These are phyloP conservation scores for Corbicula japonica DNA, from an alignment of 2,888 invertebrate species.

Conservation along the genomic window DNA sequence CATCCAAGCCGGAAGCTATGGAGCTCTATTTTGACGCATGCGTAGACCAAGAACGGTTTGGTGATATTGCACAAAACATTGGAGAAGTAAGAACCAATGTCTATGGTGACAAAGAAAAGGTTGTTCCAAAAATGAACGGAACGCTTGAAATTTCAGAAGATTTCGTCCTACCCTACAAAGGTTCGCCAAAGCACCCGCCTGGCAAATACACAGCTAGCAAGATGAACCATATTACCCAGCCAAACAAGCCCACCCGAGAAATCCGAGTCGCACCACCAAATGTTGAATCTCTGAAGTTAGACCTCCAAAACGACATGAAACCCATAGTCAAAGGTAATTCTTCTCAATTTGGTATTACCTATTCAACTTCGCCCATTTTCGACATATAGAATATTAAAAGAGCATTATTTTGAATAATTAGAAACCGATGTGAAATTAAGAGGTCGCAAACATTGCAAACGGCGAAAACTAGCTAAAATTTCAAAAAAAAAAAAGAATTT, in stretches of 20 bases:
- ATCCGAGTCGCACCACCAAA: conserved; percentile 26
- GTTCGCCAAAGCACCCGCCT: conserved; percentile 54
- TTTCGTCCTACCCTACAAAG: conserved; percentile 48
- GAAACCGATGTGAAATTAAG: too few species aligned
- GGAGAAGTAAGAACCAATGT: conserved; percentile 59
- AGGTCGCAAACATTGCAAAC: too few species aligned
- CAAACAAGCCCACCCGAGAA: conserved; percentile 7
- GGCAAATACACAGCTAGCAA: conserved; percentile 46
- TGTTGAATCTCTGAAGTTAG: conserved; percentile 48
- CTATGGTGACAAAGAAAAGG: conserved; percentile 16
- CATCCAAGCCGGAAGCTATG: conserved; percentile 42
- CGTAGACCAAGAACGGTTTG: conserved; percentile 57
- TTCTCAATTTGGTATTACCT: too few species aligned
- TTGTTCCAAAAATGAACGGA: conserved; percentile 12
- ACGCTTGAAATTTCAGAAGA: conserved; percentile 3
- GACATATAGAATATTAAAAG: too few species aligned
- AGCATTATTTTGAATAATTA: too few species aligned
- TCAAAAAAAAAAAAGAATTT: too few species aligned
- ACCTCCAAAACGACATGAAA: conserved; percentile 18
- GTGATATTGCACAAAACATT: conserved; percentile 59
- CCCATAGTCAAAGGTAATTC: conserved; percentile 24
- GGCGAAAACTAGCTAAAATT: too few species aligned
- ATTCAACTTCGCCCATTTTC: too few species aligned
- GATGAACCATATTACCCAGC: conserved; percentile 3
- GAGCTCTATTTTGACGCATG: conserved; percentile 60